Base-by-base conservation (phyloP, 2,888 invertebrate genomes). In the Eupithecia subfuscata region DNA sequence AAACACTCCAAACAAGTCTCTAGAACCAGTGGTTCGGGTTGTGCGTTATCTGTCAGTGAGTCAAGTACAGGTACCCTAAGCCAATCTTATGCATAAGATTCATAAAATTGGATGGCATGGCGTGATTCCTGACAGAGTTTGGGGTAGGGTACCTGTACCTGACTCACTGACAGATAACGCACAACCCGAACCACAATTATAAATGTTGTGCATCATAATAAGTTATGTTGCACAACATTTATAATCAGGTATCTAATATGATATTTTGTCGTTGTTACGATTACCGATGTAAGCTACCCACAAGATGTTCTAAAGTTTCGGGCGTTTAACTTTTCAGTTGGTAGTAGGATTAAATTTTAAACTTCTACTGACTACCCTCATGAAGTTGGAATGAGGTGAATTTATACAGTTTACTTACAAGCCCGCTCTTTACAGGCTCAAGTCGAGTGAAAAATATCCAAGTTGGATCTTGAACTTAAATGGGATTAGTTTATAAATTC, bases 261-360 rank as follows among this genome's bases (percentile, higher is more conserved):
- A 22, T 56, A 22, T 12, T 12, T 37, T 40, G 65, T 37, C 40
- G 34, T 64, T 7, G 18, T 6, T 45, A 16, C 0, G 34, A 30
- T 74, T 25, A 34, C 43, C 60, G 64, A 43, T 73, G 70, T 73
- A 70, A 70, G 48, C 76, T 79, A 82, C 82, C 82, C 81, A 80
- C 82, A 82, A 77, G 83, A 83, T 80, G 79, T 80, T 78, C 82
- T 89, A 91, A 89, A 90, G 91, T 91, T 89, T 75, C 64, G 86
- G 89, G 87, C 82, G 88, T 89, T 90, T 90, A 91, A 92, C 90
- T 92, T 92, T 90, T 89, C 89, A 75, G 72, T 90, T 88, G 89
- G 85, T 83, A 86, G 85, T 83, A 80, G 90, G 89, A 93, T 93
- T 91, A 92, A 92, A 92, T 92, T 92, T 92, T 90, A 89, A 92